Percentiles rank a stretch among this genome's conserved stretches.
Conservation (phyloP, 2,113 vertebrate species). For the Anarrhichthys ocellatus region DNA sequence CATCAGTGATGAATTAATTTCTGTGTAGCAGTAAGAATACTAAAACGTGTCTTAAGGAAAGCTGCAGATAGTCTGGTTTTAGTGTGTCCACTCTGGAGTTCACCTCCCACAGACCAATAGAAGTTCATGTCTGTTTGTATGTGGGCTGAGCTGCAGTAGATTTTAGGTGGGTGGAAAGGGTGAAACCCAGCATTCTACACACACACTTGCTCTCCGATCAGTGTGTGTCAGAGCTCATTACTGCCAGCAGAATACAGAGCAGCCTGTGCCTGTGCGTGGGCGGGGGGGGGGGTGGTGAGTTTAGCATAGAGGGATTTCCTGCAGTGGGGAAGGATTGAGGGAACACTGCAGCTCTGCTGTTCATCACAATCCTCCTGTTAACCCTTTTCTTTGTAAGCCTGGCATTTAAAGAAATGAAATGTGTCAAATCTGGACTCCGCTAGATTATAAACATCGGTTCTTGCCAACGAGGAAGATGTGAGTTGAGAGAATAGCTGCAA, state of each 20-base stretch:
- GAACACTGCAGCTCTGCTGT: constrained; percentile 17
- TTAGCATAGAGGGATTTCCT: constrained; percentile 51
- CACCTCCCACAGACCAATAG: constrained; percentile 9
- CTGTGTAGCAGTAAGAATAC: background rate
- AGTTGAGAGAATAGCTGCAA: background rate
- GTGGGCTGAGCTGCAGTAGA: constrained; percentile 23
- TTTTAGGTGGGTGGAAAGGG: constrained; percentile 36
- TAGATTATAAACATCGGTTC: background rate
- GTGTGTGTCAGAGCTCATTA: constrained; percentile 26
- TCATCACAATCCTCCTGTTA: background rate
- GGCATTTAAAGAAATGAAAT: background rate
- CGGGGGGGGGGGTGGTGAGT: constrained; percentile 7
- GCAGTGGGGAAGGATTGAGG: constrained; percentile 12
- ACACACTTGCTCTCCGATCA: background rate
- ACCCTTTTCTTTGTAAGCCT: background rate
- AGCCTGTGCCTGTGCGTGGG: constrained; percentile 20
- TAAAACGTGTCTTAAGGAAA: background rate
- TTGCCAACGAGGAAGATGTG: too few species aligned
- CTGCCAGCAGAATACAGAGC: constrained; percentile 36
- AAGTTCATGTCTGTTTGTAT: constrained; percentile 11
- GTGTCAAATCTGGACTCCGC: background rate
- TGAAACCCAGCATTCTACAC: constrained; percentile 4
- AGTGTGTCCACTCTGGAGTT: background rate
- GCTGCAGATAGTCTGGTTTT: constrained; percentile 19
- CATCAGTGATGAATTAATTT: background rate